Conservation (phyloP, 1,140 invertebrate genomes). For the Scylla paramamosain region DNA sequence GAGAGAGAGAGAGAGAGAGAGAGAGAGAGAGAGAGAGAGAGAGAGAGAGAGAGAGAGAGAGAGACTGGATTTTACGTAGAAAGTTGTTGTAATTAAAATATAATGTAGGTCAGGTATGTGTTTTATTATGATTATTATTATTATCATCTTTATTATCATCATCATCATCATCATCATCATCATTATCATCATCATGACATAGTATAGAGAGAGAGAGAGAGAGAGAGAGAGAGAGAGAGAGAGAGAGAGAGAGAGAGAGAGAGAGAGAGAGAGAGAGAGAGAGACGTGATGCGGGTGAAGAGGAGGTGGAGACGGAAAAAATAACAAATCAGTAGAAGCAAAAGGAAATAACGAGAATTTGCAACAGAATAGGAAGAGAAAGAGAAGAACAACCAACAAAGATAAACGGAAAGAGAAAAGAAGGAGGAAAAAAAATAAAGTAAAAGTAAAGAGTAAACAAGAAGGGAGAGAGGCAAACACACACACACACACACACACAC, state of each 20-base stretch:
- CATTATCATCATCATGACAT: not conserved
- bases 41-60: too few relatives aligned
- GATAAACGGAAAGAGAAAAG: not conserved
- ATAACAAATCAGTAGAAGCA: not conserved
- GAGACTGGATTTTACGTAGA: too few relatives aligned
- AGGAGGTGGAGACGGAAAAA: not conserved
- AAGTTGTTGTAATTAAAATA: too few relatives aligned
- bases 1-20: not conserved
- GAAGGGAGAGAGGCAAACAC: not conserved
- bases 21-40: not conserved
- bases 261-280: not conserved
- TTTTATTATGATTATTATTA: too few relatives aligned
- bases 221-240: too few relatives aligned
- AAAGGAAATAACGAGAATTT: not conserved
- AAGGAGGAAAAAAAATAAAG: not conserved
- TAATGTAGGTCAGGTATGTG: too few relatives aligned
- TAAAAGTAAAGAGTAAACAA: not conserved
- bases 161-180: too few relatives aligned
- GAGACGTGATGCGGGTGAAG: not conserved
- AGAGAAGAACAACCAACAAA: not conserved
- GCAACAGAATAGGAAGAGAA: not conserved
- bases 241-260: not conserved
- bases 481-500: not conserved
- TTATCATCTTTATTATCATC: too few relatives aligned
- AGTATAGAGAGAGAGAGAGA: too few relatives aligned